phyloP scores from a whole-genome alignment of 2,888 invertebrate genomes.

The Lottia scabra region DNA sequence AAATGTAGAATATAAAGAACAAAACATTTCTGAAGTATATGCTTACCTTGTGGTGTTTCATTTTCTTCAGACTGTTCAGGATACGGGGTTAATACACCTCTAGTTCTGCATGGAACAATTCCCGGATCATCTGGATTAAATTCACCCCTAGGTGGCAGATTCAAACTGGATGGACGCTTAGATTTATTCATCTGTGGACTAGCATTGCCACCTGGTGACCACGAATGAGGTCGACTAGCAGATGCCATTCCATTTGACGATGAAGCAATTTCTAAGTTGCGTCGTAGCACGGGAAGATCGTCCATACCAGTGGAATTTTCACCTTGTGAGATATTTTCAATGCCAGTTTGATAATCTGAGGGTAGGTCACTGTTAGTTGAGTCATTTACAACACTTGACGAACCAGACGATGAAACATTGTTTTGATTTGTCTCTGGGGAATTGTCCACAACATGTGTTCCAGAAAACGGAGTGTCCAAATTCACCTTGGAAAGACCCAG shows the following conservation, averaged over 20 bases:
- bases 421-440: not conserved
- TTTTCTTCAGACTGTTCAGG: not conserved
- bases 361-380: not conserved
- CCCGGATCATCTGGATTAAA: constrained; percentile 25
- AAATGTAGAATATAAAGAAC: too few species aligned
- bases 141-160: constrained; percentile 59
- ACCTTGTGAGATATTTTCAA: not conserved
- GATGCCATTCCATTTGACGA: not conserved
- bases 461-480: constrained; percentile 32
- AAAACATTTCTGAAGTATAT: too few species aligned
- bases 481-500: constrained; percentile 55
- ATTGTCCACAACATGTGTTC: constrained; percentile 9
- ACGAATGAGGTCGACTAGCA: constrained; percentile 42
- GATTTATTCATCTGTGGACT: constrained; percentile 35
- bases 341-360: not conserved
- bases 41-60: not conserved
- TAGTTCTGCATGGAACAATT: not conserved
- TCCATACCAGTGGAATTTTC: not conserved
- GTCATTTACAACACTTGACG: not conserved
- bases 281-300: constrained; percentile 29
- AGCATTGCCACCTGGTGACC: constrained; percentile 38
- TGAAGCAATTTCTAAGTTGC: constrained; percentile 10
- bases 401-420: not conserved
- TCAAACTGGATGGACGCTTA: constrained; percentile 66
- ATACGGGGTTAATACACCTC: constrained; percentile 2